Evolutionary conservation across 92 coral and sea anemone genomes (phyloP).

Genomic region (Parazoanthus atlanticus): DNA sequence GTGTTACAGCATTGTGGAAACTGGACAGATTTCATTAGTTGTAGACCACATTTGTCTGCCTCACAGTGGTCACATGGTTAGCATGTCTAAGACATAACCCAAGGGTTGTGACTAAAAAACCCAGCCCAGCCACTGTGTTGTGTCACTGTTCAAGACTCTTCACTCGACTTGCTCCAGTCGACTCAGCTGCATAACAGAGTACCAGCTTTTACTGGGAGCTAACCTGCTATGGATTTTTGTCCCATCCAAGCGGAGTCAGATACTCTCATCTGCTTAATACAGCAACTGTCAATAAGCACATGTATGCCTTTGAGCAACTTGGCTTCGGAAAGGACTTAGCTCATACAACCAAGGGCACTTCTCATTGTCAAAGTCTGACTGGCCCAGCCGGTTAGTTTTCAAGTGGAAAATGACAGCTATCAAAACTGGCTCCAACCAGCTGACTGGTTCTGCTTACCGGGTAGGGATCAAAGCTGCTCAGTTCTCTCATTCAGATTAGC

Average conservation of each 20-base stretch:
- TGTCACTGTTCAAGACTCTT: not conserved
- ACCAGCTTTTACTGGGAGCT: not conserved
- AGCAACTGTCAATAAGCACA: too few species aligned
- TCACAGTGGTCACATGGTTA: not conserved
- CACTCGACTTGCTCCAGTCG: not conserved
- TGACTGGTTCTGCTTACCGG: too few species aligned
- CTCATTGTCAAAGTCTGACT: too few species aligned
- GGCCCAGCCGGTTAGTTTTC: too few species aligned
- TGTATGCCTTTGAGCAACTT: too few species aligned
- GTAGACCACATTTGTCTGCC: not conserved
- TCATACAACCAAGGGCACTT: too few species aligned
- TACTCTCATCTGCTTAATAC: not conserved
- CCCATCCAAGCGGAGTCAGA: not conserved
- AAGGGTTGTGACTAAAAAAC: not conserved
- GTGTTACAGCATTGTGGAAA: not conserved
- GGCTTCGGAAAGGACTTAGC: too few species aligned
- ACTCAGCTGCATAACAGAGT: not conserved
- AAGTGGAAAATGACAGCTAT: too few species aligned
- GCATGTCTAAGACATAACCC: not conserved
- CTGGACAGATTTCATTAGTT: too few species aligned
- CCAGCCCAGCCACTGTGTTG: not conserved
- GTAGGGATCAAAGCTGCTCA: too few species aligned
- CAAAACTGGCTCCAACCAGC: too few species aligned
- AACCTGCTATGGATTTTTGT: not conserved
- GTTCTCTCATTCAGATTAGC: too few species aligned